These are phyloP conservation scores for Mercenaria mercenaria DNA, from an alignment of 1,140 invertebrate species.

Conservation along the genomic window DNA sequence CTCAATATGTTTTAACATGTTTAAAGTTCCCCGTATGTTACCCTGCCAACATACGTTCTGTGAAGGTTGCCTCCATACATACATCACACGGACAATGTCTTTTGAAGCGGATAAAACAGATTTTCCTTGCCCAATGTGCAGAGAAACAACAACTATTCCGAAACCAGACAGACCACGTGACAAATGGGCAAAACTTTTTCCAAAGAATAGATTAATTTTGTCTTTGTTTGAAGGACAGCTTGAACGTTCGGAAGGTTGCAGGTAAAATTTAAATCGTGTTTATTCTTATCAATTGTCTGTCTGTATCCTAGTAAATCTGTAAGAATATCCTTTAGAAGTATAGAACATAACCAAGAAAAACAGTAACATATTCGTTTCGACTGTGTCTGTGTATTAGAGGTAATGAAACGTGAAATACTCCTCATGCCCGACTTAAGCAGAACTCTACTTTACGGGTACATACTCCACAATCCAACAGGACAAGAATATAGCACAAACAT, in stretches of 20 bases:
- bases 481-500: too few relatives aligned
- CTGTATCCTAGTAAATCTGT: too few relatives aligned
- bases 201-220: conserved; percentile 55
- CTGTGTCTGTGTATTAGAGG: too few relatives aligned
- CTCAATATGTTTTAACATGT: conserved; percentile 51
- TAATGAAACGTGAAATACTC: too few relatives aligned
- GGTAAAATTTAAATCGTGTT: conserved; percentile 34
- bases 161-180: conserved; percentile 41
- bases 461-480: too few relatives aligned
- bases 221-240: conserved; percentile 54
- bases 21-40: conserved; percentile 45
- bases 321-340: too few relatives aligned
- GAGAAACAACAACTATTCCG: background rate
- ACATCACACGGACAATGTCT: conserved; percentile 18
- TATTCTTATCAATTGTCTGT: too few relatives aligned
- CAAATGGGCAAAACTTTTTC: conserved; percentile 56
- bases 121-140: conserved; percentile 51
- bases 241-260: conserved; percentile 33
- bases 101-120: background rate
- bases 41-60: conserved; percentile 59
- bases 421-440: too few relatives aligned
- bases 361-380: too few relatives aligned
- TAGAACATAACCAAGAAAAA: too few relatives aligned
- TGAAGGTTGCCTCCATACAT: conserved; percentile 47
- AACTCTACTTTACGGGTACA: too few relatives aligned